phyloP scores from a whole-genome alignment of 2,797 vertebrate species.

The Phoeniculus purpureus region DNA sequence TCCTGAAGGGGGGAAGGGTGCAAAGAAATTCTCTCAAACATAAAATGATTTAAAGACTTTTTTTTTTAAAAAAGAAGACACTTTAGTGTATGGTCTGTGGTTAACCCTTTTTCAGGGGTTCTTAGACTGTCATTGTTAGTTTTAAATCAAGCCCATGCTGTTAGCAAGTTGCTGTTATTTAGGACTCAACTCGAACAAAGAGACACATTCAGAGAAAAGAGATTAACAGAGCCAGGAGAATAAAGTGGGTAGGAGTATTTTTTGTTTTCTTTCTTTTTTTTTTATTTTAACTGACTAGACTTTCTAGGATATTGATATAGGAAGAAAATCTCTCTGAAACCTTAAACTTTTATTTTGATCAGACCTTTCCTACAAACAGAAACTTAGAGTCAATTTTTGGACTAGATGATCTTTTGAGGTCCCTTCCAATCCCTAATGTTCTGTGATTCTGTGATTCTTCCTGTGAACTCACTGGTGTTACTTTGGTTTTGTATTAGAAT shows the following conservation, averaged over 20 bases:
- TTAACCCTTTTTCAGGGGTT: constrained; percentile 21
- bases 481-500: neutral
- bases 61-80: neutral
- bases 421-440: too few species aligned
- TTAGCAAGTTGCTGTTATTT: constrained; percentile 49
- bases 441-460: neutral
- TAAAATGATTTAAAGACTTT: constrained; percentile 48
- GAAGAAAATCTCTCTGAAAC: constrained; percentile 3
- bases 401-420: too few species aligned
- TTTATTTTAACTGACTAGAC: neutral
- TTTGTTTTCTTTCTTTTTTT: too few species aligned
- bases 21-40: constrained; percentile 35
- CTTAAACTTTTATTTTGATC: constrained; percentile 15
- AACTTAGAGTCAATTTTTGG: neutral
- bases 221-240: constrained; percentile 20
- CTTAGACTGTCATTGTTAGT: neutral
- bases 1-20: neutral
- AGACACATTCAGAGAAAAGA: constrained; percentile 12
- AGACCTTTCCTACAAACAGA: neutral
- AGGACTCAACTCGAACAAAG: constrained; percentile 14
- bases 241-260: neutral
- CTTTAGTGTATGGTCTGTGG: neutral
- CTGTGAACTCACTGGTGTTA: neutral
- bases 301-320: constrained; percentile 8
- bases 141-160: constrained; percentile 22